A percentile compares a stretch with the other conserved stretches of the same genome.
phyloP scores from a whole-genome alignment of 2,797 vertebrate genomes.

The Buphagus erythrorhynchus region DNA sequence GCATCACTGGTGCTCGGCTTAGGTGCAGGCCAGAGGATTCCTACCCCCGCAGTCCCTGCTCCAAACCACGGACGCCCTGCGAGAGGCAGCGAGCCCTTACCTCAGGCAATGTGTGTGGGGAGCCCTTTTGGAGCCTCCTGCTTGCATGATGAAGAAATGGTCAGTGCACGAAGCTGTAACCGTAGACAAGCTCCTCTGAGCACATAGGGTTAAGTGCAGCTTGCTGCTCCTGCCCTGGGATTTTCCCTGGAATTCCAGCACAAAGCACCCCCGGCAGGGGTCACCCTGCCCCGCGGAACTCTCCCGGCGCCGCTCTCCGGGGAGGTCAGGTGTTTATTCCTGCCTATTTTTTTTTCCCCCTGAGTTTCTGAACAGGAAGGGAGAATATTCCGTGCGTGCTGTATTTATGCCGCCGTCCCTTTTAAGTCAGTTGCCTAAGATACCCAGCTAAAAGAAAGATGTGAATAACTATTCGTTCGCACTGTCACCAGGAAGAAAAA shows the following conservation, averaged over 20 bases:
- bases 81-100: not conserved
- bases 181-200: not conserved
- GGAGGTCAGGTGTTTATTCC: not conserved
- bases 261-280: not conserved
- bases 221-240: not conserved
- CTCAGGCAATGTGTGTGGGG: not conserved
- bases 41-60: not conserved
- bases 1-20: not conserved
- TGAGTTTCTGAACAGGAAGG: not conserved
- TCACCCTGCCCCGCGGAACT: not conserved
- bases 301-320: not conserved
- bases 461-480: not conserved
- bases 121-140: not conserved
- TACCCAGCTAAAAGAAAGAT: not conserved
- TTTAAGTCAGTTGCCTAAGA: conserved; percentile 16
- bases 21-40: not conserved
- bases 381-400: not conserved
- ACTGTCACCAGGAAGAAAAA: conserved; percentile 23
- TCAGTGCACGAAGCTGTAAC: not conserved
- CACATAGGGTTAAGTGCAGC: not conserved
- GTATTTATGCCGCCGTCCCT: not conserved
- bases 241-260: not conserved
- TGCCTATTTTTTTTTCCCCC: not conserved
- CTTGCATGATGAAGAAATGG: not conserved
- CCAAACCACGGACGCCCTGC: not conserved